Evolutionary conservation across 2,888 invertebrate genomes (phyloP).

Genomic region (Eupelmus urozonus): DNA sequence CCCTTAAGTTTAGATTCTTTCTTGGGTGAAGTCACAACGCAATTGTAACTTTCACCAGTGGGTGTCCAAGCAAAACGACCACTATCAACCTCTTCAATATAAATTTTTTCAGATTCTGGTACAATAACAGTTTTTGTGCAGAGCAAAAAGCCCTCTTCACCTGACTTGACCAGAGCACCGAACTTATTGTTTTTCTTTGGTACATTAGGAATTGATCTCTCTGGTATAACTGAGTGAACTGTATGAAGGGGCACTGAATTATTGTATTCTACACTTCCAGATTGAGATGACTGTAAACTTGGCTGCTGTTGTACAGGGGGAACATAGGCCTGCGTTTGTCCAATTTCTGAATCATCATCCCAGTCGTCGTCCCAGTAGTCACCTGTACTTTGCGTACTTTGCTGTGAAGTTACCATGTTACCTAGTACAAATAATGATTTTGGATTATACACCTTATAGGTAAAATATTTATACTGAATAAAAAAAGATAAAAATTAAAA

Average conservation of each 20-base stretch:
- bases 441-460: no score
- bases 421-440: constrained; percentile 27
- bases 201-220: constrained; percentile 78
- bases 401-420: constrained; percentile 67
- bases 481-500: background rate
- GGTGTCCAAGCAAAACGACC: constrained; percentile 89
- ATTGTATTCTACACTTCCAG: constrained; percentile 72
- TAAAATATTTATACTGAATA: background rate
- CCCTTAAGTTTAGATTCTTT: constrained; percentile 98
- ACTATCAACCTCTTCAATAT: constrained; percentile 84
- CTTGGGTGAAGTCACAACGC: constrained; percentile 95
- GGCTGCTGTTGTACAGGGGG: constrained; percentile 76
- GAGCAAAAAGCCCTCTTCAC: constrained; percentile 92
- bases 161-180: constrained; percentile 93
- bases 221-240: constrained; percentile 82
- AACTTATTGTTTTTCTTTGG: constrained; percentile 88
- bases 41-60: constrained; percentile 86
- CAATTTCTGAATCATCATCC: constrained; percentile 91
- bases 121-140: constrained; percentile 85
- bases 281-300: constrained; percentile 70
- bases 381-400: constrained; percentile 80
- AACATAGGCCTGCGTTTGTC: constrained; percentile 78
- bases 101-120: constrained; percentile 85
- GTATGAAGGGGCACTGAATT: constrained; percentile 79
- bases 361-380: constrained; percentile 93